Evolutionary conservation across 2,113 vertebrate genomes (phyloP).

Genomic region (Mohoua ochrocephala): DNA sequence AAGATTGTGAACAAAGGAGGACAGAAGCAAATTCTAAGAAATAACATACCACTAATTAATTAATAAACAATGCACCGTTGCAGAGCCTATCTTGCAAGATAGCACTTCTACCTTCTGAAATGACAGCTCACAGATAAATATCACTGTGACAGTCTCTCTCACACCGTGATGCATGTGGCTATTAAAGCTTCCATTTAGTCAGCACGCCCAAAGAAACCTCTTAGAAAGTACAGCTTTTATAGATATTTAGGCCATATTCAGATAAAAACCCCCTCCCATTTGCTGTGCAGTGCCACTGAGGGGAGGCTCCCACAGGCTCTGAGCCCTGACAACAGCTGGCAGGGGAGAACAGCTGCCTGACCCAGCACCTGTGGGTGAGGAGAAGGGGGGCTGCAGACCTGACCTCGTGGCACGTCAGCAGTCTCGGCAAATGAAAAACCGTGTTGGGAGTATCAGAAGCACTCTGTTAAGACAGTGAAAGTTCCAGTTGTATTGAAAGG

Average conservation of each 20-base stretch:
- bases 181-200: background rate
- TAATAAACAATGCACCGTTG: background rate
- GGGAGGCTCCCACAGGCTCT: background rate
- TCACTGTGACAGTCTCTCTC: background rate
- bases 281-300: background rate
- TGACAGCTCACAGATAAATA: background rate
- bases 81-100: background rate
- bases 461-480: background rate
- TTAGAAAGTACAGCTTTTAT: background rate
- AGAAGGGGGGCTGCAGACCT: background rate
- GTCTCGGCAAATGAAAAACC: background rate
- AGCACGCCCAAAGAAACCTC: background rate
- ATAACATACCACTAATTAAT: background rate
- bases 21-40: background rate
- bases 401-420: rapidly evolving
- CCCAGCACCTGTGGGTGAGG: rapidly evolving
- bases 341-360: background rate
- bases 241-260: background rate
- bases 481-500: background rate
- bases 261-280: rapidly evolving
- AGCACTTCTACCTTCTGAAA: background rate
- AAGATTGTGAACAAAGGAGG: background rate
- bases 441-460: background rate
- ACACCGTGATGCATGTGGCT: rapidly evolving
- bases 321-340: background rate